phyloP scores from a whole-genome alignment of 1,140 invertebrate genomes.

The Bactericera cockerelli region DNA sequence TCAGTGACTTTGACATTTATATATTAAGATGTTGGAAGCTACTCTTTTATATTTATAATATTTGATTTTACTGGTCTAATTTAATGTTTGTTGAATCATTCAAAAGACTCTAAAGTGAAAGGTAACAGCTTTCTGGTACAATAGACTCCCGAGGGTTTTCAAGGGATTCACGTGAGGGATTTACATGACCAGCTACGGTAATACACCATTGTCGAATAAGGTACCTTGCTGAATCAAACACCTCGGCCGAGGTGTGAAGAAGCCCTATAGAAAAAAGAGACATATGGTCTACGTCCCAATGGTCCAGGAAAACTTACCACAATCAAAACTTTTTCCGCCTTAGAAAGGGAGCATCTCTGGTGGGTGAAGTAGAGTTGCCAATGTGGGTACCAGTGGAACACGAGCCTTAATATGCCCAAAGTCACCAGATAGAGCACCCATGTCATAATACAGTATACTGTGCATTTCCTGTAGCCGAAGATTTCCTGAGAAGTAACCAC shows the following conservation, averaged over 20 bases:
- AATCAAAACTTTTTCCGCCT: slow-evolving; percentile 59
- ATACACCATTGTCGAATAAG: no score
- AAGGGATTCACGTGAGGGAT: neutral
- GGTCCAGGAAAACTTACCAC: slow-evolving; percentile 38
- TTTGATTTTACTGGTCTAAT: no score
- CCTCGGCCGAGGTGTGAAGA: no score
- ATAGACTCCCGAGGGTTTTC: neutral
- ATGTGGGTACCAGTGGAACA: slow-evolving; percentile 77
- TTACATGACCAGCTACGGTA: no score
- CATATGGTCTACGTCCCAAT: no score
- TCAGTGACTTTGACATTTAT: no score
- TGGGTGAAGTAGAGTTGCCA: slow-evolving; percentile 60
- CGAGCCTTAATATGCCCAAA: slow-evolving; percentile 53
- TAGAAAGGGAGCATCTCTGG: slow-evolving; percentile 42
- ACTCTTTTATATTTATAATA: no score
- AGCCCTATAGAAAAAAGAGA: no score
- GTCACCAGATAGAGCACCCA: slow-evolving; percentile 47
- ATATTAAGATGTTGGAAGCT: no score
- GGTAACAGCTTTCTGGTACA: neutral
- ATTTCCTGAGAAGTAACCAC: slow-evolving; percentile 42
- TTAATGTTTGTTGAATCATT: no score
- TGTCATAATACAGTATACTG: slow-evolving; percentile 34
- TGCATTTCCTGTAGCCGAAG: slow-evolving; percentile 41
- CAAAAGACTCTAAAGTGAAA: no score
- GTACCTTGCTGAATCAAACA: no score